Evolutionary conservation across 2,888 invertebrate genomes (phyloP).

Genomic region (Penaeus monodon): DNA sequence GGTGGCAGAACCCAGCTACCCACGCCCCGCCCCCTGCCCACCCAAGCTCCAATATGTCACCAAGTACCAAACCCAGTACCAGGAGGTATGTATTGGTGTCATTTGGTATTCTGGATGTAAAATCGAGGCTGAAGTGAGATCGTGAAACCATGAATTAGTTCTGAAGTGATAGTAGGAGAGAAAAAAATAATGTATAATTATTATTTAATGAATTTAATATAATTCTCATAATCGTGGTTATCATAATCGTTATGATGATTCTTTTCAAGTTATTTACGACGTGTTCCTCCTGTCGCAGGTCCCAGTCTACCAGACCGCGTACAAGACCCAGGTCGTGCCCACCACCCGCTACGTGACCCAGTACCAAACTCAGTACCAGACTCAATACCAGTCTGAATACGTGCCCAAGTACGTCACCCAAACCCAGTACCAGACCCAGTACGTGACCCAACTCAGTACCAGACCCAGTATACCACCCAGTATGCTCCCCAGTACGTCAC

Average conservation of each 20-base stretch:
- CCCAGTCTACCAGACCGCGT: conserved; percentile 45
- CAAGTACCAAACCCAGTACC: conserved; percentile 37
- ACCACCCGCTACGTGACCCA: conserved; percentile 51
- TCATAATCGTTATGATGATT: not conserved
- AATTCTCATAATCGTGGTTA: not conserved
- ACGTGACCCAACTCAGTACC: conserved; percentile 56
- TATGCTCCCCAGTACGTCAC: conserved; percentile 41
- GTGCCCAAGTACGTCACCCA: conserved; percentile 58
- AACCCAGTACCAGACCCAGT: conserved; percentile 57
- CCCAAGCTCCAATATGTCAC: conserved; percentile 44
- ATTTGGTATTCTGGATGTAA: not conserved
- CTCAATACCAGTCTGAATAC: conserved; percentile 57
- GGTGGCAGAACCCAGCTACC: conserved; percentile 26
- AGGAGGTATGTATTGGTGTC: conserved; percentile 21
- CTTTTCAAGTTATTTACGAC: not conserved
- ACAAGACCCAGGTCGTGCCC: conserved; percentile 45
- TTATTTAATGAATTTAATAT: no score
- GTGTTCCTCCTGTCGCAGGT: conserved; percentile 22
- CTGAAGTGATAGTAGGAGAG: not conserved
- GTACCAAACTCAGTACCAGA: conserved; percentile 45
- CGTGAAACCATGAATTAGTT: not conserved
- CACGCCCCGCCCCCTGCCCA: conserved; percentile 28
- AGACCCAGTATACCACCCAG: conserved; percentile 48
- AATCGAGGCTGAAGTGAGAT: not conserved
- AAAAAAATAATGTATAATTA: no score